Evolutionary conservation across 2,888 invertebrate genomes (phyloP).

Genomic region (Falcaria lacertinaria): DNA sequence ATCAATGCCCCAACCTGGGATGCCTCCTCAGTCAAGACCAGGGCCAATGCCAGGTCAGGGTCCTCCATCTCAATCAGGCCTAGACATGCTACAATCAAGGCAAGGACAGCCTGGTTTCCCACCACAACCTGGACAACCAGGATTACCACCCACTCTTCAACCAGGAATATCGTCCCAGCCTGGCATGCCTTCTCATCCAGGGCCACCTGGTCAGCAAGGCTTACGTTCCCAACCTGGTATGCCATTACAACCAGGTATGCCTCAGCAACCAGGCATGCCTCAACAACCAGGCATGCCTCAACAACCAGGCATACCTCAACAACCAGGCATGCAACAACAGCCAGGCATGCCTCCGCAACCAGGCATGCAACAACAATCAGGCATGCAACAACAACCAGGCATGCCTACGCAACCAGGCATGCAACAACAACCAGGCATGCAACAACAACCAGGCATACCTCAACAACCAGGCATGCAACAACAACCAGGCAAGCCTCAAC

Average conservation of each 20-base stretch:
- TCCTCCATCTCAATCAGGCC: not conserved
- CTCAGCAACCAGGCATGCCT: conserved; percentile 16
- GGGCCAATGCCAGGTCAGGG: not conserved
- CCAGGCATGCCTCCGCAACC: conserved; percentile 19
- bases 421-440: conserved; percentile 17
- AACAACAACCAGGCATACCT: conserved; percentile 14
- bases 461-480: conserved; percentile 25
- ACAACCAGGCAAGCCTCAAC: conserved; percentile 10
- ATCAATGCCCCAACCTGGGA: conserved; percentile 7
- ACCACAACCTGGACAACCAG: conserved; percentile 13
- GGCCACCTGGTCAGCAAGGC: conserved; percentile 9
- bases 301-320: conserved; percentile 19
- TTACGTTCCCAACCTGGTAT: conserved; percentile 9
- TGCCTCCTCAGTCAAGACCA: conserved; percentile 14
- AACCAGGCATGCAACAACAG: conserved; percentile 7
- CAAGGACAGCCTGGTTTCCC: conserved; percentile 10
- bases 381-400: conserved; percentile 9
- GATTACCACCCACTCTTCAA: conserved; percentile 13
- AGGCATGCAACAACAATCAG: conserved; percentile 17
- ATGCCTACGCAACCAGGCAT: conserved; percentile 9
- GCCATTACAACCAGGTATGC: conserved; percentile 17
- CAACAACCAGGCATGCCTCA: conserved; percentile 22
- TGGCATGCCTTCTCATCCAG: conserved; percentile 14
- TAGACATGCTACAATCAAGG: not conserved
- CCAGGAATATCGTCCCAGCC: conserved; percentile 18